phyloP scores from a whole-genome alignment of 2,113 vertebrate genomes.

The Varanus salvator region DNA sequence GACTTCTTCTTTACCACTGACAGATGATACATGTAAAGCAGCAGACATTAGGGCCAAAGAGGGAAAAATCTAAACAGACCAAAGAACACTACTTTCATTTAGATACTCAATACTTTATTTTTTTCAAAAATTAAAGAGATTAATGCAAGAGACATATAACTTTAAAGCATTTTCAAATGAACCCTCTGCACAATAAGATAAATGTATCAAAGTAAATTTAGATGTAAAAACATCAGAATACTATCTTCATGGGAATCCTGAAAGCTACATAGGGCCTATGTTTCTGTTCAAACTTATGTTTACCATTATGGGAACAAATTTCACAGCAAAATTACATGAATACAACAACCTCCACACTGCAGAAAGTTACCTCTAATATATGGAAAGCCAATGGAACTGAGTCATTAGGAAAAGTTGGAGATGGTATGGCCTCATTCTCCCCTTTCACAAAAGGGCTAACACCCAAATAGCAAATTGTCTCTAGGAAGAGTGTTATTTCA shows the following conservation, averaged over 20 bases:
- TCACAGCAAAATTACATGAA: neutral
- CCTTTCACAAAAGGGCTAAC: neutral
- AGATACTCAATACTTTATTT: neutral
- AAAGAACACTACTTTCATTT: neutral
- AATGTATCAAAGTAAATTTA: neutral
- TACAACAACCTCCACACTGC: neutral
- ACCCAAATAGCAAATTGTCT: neutral
- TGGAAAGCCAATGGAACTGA: neutral
- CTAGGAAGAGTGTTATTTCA: slow-evolving; percentile 9
- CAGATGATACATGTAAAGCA: neutral
- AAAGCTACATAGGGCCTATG: neutral
- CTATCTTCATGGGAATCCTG: neutral
- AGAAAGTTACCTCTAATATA: neutral
- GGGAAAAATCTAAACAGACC: neutral
- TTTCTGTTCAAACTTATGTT: neutral
- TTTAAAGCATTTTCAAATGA: neutral
- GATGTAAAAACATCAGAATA: neutral
- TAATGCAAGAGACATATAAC: neutral
- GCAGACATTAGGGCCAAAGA: neutral
- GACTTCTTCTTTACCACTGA: neutral
- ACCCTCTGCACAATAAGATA: neutral
- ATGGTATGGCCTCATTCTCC: neutral
- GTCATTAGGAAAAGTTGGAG: neutral
- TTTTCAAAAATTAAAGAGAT: neutral
- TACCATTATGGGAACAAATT: neutral